Evolutionary conservation across 2,888 invertebrate genomes (phyloP).

Genomic region (Acanthococcus lagerstroemiae): DNA sequence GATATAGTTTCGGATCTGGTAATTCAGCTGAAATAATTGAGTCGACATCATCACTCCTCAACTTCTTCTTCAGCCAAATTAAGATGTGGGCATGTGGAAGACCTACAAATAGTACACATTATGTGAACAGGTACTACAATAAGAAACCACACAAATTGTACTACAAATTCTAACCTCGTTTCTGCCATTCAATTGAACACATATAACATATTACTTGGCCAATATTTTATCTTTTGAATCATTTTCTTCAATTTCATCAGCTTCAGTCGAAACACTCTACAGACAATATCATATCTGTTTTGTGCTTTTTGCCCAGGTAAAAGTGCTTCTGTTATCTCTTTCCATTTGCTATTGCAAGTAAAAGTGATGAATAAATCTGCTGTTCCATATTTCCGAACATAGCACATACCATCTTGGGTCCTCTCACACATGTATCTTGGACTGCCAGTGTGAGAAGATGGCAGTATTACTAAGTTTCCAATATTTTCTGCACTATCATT

Average conservation of each 20-base stretch:
- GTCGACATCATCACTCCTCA: neutral
- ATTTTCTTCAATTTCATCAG: conserved; percentile 35
- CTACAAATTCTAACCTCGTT: conserved; percentile 35
- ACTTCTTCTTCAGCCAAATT: neutral
- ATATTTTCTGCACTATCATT: conserved; percentile 31
- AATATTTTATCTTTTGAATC: conserved; percentile 35
- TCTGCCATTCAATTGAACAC: conserved; percentile 39
- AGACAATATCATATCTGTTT: conserved; percentile 37
- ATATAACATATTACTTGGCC: conserved; percentile 35
- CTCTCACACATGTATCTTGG: conserved; percentile 41
- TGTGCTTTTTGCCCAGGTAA: conserved; percentile 33
- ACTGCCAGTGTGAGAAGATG: conserved; percentile 38
- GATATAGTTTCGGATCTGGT: conserved; percentile 37
- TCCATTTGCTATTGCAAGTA: conserved; percentile 40
- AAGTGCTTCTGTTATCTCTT: conserved; percentile 37
- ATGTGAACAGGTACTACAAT: neutral
- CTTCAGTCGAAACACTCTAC: conserved; percentile 37
- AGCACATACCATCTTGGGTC: conserved; percentile 40
- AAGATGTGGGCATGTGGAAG: conserved; percentile 39
- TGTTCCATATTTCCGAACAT: conserved; percentile 39
- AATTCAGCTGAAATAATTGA: conserved; percentile 35
- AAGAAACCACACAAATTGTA: neutral
- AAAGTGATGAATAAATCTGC: conserved; percentile 41
- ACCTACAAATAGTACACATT: no score
- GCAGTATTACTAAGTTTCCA: conserved; percentile 35